phyloP scores from a whole-genome alignment of 2,113 vertebrate species.

The Marmota flaviventris region DNA sequence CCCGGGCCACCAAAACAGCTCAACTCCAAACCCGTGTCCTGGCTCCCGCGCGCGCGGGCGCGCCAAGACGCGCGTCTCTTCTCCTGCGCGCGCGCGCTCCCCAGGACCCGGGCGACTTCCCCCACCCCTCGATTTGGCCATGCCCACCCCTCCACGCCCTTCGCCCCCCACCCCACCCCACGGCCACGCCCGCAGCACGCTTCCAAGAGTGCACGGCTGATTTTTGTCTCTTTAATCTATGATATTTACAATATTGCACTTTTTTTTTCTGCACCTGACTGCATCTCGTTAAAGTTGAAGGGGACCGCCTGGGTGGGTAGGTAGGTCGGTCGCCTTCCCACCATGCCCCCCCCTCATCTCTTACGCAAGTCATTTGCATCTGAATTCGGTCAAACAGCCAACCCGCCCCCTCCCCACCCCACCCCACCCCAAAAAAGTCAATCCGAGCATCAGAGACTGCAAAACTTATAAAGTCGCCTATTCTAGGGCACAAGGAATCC shows the following conservation, averaged over 20 bases:
- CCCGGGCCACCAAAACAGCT: too few relatives aligned
- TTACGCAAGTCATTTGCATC: slow-evolving; percentile 66
- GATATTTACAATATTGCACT: slow-evolving; percentile 99
- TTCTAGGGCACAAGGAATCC: slow-evolving; percentile 63
- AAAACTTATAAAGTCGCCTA: slow-evolving; percentile 27
- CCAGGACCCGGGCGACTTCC: slow-evolving; percentile 75
- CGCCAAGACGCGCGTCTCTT: too few relatives aligned
- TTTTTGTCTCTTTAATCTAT: slow-evolving; percentile 84
- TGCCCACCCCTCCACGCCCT: slow-evolving; percentile 57
- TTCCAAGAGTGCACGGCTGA: slow-evolving; percentile 47
- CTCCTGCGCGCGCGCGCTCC: neutral
- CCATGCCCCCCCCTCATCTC: slow-evolving; percentile 64
- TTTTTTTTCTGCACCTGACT: slow-evolving; percentile 94
- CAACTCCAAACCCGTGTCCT: too few relatives aligned
- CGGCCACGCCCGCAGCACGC: slow-evolving; percentile 87
- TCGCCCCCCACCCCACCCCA: slow-evolving; percentile 71
- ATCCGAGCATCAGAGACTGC: slow-evolving; percentile 60
- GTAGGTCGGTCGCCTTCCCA: slow-evolving; percentile 58
- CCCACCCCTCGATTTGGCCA: slow-evolving; percentile 84
- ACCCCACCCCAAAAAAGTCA: slow-evolving; percentile 18
- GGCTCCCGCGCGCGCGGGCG: too few relatives aligned
- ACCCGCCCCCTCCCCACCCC: neutral
- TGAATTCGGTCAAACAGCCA: slow-evolving; percentile 65
- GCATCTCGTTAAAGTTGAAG: slow-evolving; percentile 91
- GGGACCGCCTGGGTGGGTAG: slow-evolving; percentile 81